Conservation (phyloP, 2,797 vertebrate genomes). For the Falco peregrinus region DNA sequence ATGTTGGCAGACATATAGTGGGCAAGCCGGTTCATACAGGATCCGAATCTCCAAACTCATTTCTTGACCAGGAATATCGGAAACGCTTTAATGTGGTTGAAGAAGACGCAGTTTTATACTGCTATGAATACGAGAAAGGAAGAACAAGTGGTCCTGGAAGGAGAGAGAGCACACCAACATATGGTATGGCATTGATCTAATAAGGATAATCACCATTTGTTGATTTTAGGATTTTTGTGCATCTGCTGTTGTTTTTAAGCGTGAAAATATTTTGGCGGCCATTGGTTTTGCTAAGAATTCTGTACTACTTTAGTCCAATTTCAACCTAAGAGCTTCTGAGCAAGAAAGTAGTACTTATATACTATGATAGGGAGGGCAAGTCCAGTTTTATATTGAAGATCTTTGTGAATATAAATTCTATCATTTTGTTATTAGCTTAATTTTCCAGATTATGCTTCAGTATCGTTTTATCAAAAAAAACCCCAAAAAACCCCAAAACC, state of each 20-base stretch:
- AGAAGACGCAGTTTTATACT: constrained; percentile 94
- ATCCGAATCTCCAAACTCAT: constrained; percentile 97
- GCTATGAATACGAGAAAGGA: constrained; percentile 97
- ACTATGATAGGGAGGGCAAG: not conserved
- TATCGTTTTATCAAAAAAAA: not conserved
- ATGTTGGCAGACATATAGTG: constrained; percentile 86
- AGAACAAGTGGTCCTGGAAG: constrained; percentile 88
- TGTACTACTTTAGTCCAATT: not conserved
- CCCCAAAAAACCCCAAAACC: too few species aligned
- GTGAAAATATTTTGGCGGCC: not conserved
- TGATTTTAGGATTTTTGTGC: not conserved
- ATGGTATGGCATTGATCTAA: constrained; percentile 79
- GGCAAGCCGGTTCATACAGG: constrained; percentile 87
- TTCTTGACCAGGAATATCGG: constrained; percentile 95
- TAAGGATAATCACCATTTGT: constrained; percentile 3
- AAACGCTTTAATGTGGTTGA: constrained; percentile 90
- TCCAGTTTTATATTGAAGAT: not conserved
- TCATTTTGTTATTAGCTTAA: not conserved
- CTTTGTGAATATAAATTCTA: not conserved
- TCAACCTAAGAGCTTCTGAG: not conserved
- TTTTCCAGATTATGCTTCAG: not conserved
- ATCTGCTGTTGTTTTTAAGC: constrained; percentile 21
- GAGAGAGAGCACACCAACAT: constrained; percentile 93
- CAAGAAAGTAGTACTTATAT: not conserved
- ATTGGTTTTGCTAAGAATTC: not conserved